Conservation (phyloP, 2,888 invertebrate genomes). For the Drosophila ezoana region DNA sequence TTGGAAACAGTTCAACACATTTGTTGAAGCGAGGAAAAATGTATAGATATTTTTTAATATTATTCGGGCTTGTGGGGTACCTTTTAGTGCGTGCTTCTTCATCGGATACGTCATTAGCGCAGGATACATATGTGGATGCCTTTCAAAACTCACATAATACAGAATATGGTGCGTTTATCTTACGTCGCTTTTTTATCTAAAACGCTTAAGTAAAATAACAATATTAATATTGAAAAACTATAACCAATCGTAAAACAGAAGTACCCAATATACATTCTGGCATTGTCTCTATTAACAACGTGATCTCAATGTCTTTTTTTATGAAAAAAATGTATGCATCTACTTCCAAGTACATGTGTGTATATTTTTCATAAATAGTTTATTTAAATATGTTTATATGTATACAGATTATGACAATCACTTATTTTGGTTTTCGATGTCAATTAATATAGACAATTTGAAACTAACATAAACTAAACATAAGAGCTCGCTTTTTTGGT, state of each 20-base stretch:
- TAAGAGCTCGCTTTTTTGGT: too few species aligned
- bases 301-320: too few species aligned
- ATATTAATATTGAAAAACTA: not conserved
- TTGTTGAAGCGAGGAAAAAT: conserved; percentile 26
- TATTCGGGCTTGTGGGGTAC: conserved; percentile 9
- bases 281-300: not conserved
- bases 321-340: too few species aligned
- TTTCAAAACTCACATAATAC: conserved; percentile 77
- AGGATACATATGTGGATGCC: conserved; percentile 82
- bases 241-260: not conserved
- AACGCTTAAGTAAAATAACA: not conserved
- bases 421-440: too few species aligned
- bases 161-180: conserved; percentile 60
- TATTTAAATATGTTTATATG: too few species aligned
- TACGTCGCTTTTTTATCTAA: not conserved
- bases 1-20: conserved; percentile 29
- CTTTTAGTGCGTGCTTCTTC: conserved; percentile 11
- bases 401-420: too few species aligned
- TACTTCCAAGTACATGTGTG: too few species aligned
- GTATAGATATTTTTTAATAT: conserved; percentile 18
- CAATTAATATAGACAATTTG: too few species aligned
- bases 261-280: not conserved
- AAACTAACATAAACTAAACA: too few species aligned
- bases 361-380: too few species aligned
- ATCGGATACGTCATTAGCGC: conserved; percentile 32